These are phyloP conservation scores for Iphiclides podalirius DNA, from an alignment of 2,888 invertebrate species.

Conservation along the genomic window DNA sequence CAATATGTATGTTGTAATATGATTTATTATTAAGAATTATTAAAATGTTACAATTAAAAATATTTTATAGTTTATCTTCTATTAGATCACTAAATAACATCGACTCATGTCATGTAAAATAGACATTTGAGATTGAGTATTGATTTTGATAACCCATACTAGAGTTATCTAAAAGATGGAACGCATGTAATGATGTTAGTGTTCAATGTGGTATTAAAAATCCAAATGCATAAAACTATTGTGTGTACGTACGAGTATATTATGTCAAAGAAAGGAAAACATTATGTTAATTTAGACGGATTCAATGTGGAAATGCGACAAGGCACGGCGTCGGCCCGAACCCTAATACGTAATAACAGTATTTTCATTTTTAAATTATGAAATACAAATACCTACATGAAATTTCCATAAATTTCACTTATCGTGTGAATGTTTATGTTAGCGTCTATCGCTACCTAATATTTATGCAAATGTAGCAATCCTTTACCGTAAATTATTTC, in stretches of 20 bases:
- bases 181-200: no score
- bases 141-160: no score
- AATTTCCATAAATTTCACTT: slow-evolving; percentile 67
- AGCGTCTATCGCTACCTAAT: slow-evolving; percentile 54
- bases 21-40: no score
- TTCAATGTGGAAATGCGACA: slow-evolving; percentile 29
- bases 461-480: slow-evolving; percentile 69
- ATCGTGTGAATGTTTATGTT: slow-evolving; percentile 73
- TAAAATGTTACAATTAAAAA: no score
- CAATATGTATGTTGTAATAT: no score
- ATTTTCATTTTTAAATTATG: slow-evolving; percentile 42
- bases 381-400: slow-evolving; percentile 52
- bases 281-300: slow-evolving; percentile 33
- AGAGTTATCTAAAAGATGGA: no score
- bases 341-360: slow-evolving; percentile 32
- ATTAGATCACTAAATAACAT: no score
- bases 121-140: no score
- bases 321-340: slow-evolving; percentile 29
- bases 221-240: neutral
- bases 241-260: slow-evolving; percentile 5
- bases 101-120: no score
- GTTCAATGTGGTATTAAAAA: no score
- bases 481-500: slow-evolving; percentile 68
- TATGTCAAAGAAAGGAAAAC: slow-evolving; percentile 15
- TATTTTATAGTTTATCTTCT: no score